Conservation (phyloP, 1,140 invertebrate genomes). For the Caenorhabditis elegans region DNA sequence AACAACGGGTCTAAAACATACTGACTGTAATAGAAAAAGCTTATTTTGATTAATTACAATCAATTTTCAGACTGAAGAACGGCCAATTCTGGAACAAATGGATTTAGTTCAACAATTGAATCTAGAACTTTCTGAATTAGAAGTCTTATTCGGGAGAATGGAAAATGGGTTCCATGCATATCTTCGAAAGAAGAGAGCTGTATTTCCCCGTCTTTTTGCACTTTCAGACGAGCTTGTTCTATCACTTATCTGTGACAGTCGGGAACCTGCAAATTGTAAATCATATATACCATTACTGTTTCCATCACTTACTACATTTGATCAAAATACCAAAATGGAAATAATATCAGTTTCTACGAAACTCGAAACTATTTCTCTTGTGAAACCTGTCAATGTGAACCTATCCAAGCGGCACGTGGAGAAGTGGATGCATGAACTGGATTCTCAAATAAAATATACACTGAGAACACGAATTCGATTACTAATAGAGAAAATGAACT, state of each 20-base stretch:
- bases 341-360: not conserved
- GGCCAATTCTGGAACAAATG: constrained; percentile 23
- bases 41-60: not conserved
- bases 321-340: constrained; percentile 8
- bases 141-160: not conserved
- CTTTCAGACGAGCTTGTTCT: constrained; percentile 19
- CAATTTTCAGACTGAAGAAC: constrained; percentile 33
- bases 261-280: not conserved
- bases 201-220: constrained; percentile 18
- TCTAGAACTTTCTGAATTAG: not conserved
- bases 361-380: not conserved
- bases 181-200: constrained; percentile 21
- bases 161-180: constrained; percentile 35
- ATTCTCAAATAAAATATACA: not conserved
- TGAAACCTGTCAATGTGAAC: constrained; percentile 22
- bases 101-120: not conserved
- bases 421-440: constrained; percentile 30
- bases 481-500: constrained; percentile 7
- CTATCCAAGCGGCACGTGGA: constrained; percentile 31
- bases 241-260: not conserved
- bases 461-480: not conserved
- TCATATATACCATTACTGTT: not conserved
- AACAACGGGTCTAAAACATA: too few relatives aligned
- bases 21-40: too few relatives aligned
- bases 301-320: not conserved